Conservation (phyloP, 2,888 invertebrate genomes). For the Sialis lutaria region DNA sequence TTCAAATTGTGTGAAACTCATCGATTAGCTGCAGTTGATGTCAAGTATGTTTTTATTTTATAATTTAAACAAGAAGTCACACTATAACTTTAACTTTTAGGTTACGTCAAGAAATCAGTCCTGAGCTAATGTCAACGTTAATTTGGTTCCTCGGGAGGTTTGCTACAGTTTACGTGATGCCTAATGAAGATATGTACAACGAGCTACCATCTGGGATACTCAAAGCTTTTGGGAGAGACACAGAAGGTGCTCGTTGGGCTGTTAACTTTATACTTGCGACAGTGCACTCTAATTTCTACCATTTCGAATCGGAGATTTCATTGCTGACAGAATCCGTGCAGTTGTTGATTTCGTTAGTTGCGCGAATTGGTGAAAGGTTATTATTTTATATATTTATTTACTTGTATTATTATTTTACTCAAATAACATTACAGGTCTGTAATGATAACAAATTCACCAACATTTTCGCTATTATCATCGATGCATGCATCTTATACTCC, state of each 20-base stretch:
- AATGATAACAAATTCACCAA: too few species aligned
- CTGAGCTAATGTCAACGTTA: conserved; percentile 57
- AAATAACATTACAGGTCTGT: too few species aligned
- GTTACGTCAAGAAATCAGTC: conserved; percentile 49
- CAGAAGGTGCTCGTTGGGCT: conserved; percentile 44
- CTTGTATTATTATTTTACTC: too few species aligned
- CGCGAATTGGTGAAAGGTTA: conserved; percentile 5
- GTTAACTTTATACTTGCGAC: conserved; percentile 45
- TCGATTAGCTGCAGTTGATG: conserved; percentile 44
- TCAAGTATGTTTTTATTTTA: conserved; percentile 22
- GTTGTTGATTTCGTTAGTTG: conserved; percentile 26
- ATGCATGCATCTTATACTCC: conserved; percentile 31
- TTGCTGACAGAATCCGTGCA: conserved; percentile 44
- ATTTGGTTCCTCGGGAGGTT: conserved; percentile 69
- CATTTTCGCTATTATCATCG: too few species aligned
- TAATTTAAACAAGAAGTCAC: too few species aligned
- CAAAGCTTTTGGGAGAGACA: conserved; percentile 45
- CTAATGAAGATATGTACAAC: conserved; percentile 37
- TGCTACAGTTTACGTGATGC: conserved; percentile 54
- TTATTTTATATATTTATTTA: neutral
- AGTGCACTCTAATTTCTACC: conserved; percentile 40
- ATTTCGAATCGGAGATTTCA: conserved; percentile 41
- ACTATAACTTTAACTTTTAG: conserved; percentile 2
- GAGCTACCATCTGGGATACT: conserved; percentile 40
- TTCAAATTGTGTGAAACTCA: conserved; percentile 61